Conservation (phyloP, 2,113 vertebrate genomes). For the Climacteris rufus region DNA sequence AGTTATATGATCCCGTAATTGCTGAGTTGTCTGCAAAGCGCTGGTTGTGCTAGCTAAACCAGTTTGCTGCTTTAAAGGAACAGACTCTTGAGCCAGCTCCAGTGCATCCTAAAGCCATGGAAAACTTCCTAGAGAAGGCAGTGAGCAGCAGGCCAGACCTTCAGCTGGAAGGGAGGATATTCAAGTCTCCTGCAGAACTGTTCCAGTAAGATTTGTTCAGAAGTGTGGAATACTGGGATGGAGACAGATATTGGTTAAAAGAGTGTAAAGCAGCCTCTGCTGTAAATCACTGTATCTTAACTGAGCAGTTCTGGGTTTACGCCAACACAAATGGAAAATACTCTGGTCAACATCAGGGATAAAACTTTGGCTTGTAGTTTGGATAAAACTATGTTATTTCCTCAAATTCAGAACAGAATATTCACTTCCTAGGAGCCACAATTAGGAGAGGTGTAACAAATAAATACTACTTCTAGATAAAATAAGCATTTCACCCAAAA, state of each 20-base stretch:
- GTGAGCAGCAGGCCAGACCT: not conserved
- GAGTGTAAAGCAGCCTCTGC: not conserved
- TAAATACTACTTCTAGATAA: not conserved
- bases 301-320: not conserved
- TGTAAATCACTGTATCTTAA: not conserved
- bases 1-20: slow-evolving; percentile 56
- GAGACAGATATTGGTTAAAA: not conserved
- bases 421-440: not conserved
- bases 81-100: not conserved
- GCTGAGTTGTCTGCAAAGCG: slow-evolving; percentile 45
- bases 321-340: not conserved
- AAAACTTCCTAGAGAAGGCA: slow-evolving; percentile 32
- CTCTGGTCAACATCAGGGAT: not conserved
- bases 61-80: slow-evolving; percentile 53
- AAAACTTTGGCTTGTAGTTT: not conserved
- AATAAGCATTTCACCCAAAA: rapidly evolving
- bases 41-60: slow-evolving; percentile 62
- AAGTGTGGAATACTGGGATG: not conserved
- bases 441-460: not conserved
- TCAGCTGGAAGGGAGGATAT: not conserved
- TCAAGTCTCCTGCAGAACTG: not conserved
- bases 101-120: not conserved
- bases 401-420: not conserved
- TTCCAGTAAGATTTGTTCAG: not conserved
- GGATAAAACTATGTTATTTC: not conserved